These are phyloP conservation scores for Ashinkailepas kermadecensis DNA, from an alignment of 2,888 invertebrate species.

Conservation along the genomic window DNA sequence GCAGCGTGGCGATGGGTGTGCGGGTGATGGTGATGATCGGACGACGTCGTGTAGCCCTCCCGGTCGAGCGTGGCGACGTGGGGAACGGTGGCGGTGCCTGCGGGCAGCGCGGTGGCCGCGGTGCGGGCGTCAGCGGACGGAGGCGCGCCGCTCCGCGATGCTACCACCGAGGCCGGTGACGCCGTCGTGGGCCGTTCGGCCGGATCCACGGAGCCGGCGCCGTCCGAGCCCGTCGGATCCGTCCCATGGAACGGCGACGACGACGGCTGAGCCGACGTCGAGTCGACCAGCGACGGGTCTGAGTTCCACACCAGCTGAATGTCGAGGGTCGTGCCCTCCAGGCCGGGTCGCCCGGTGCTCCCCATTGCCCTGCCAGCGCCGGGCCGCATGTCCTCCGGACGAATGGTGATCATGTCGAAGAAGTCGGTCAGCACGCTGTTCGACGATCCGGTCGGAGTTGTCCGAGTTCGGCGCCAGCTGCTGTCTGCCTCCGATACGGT, in stretches of 20 bases:
- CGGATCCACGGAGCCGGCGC: neutral
- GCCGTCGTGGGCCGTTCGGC: no score
- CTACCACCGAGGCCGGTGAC: no score
- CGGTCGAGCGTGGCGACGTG: no score
- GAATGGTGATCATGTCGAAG: neutral
- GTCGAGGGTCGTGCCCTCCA: neutral
- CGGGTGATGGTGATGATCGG: no score
- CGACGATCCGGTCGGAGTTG: neutral
- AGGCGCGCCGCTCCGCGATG: no score
- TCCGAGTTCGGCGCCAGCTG: neutral
- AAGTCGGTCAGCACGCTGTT: neutral
- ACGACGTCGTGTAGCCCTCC: no score
- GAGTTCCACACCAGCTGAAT: neutral
- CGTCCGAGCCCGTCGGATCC: neutral
- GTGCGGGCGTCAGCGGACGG: no score
- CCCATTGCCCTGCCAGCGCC: neutral
- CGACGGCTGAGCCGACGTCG: neutral
- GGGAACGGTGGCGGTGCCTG: no score
- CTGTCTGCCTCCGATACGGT: neutral
- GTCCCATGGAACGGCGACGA: neutral
- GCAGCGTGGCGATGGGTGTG: no score
- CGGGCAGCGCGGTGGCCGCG: no score
- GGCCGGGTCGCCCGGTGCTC: neutral
- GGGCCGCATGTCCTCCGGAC: neutral
- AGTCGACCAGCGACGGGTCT: neutral